Base-by-base conservation (phyloP, 2,888 invertebrate species). In the Caenorhabditis afra region DNA sequence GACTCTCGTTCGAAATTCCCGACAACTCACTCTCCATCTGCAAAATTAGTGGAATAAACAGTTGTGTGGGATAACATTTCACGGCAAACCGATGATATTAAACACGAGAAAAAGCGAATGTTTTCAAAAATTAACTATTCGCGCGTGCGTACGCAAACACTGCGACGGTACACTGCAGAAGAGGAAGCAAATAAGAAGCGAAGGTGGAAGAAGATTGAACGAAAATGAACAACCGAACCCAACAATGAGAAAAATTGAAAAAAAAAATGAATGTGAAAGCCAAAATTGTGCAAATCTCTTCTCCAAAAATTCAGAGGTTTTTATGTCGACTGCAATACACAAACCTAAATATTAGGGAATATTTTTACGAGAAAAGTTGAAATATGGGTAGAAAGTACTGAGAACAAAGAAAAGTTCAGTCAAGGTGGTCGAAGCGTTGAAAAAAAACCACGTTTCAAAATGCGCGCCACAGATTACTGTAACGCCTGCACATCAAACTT, bases 1-100 rank as follows among this genome's bases (percentile, higher is more conserved):
- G 75, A 7, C 37, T 53, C 10, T 75, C 75, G 29, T 75, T 75
- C 1, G 37, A 12, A 11, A 75, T 37, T 61, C 75, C 75, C 16
- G 74, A 58, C n/a, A 75, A 18, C 7, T 73, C 73, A 37, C 66
- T 55, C n/a, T 58, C 58, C 75, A 75, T 75, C 41, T 11, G 11
- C 7, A 14, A 41, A 29, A n/a, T n/a, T n/a, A n/a, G n/a, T n/a
- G n/a, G n/a, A n/a, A n/a, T n/a, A n/a, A n/a, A n/a, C n/a, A n/a
- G n/a, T n/a, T n/a, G n/a, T n/a, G n/a, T n/a, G n/a, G n/a, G n/a
- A n/a, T n/a, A n/a, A n/a, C n/a, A n/a, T n/a, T n/a, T n/a, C n/a
- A n/a, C n/a, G n/a, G n/a, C n/a, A n/a, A n/a, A n/a, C n/a, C n/a
- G n/a, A n/a, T n/a, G n/a, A n/a, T n/a, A n/a, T n/a, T n/a, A n/a